A percentile compares a stretch with the other conserved stretches of the same genome.
Conservation (phyloP, 2,113 vertebrate genomes). For the Calidris pygmaea region DNA sequence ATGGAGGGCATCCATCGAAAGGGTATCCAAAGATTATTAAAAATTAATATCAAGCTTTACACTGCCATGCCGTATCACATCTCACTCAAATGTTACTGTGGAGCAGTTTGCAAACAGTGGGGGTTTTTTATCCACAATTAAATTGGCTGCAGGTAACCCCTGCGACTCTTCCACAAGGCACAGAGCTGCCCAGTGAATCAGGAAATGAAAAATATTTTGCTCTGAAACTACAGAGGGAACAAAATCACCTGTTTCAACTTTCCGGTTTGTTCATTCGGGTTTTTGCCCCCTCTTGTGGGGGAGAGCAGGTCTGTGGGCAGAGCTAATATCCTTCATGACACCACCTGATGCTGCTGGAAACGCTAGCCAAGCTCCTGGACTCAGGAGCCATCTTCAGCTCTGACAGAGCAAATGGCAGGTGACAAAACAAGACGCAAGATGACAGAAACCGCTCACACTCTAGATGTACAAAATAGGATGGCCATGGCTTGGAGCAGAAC, state of each 20-base stretch:
- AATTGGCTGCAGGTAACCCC: not conserved
- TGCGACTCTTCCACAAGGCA: too few relatives aligned
- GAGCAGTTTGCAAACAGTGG: not conserved
- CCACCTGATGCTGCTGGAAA: not conserved
- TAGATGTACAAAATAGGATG: too few relatives aligned
- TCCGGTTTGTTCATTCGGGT: not conserved
- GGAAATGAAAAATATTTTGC: not conserved
- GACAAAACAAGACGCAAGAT: rapidly evolving
- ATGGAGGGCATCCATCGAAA: not conserved
- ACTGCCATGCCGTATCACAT: too few relatives aligned
- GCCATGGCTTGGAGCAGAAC: not conserved
- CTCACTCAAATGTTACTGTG: not conserved
- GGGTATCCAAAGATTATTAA: not conserved
- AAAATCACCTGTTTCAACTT: not conserved
- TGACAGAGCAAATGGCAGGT: not conserved
- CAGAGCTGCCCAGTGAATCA: rapidly evolving
- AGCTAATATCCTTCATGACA: not conserved
- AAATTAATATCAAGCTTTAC: not conserved
- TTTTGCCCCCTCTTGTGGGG: not conserved
- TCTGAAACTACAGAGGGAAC: not conserved
- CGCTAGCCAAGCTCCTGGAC: rapidly evolving
- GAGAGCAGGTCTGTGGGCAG: not conserved
- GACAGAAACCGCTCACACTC: not conserved
- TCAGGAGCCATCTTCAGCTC: not conserved
- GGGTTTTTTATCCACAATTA: not conserved